A percentile compares a stretch with the other conserved stretches of the same genome.
phyloP scores from a whole-genome alignment of 2,888 invertebrate genomes.

The Agrilus mali region DNA sequence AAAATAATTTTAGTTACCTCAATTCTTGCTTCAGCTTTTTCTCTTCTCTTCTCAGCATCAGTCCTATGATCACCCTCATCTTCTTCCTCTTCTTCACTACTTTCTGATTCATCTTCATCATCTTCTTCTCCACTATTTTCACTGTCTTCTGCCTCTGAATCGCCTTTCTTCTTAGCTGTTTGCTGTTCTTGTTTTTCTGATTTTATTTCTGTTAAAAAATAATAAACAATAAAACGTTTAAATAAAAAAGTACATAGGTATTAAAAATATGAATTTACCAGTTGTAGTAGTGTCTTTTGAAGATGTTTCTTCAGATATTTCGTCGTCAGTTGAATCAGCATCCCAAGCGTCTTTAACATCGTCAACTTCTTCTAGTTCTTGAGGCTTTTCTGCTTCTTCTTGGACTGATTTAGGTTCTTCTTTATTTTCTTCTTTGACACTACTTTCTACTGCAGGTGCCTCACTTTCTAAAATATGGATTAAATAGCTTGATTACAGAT shows the following conservation, averaged over 20 bases:
- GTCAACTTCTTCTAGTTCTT: constrained; percentile 28
- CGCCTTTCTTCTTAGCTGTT: constrained; percentile 16
- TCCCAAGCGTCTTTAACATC: constrained; percentile 80
- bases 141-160: constrained; percentile 25
- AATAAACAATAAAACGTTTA: neutral
- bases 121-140: constrained; percentile 32
- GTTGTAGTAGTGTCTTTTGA: constrained; percentile 7
- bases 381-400: constrained; percentile 21
- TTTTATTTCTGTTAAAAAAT: constrained; percentile 8
- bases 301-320: constrained; percentile 36
- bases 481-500: no score
- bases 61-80: constrained; percentile 56
- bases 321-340: constrained; percentile 54
- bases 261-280: neutral
- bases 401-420: constrained; percentile 24
- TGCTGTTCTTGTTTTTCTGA: constrained; percentile 19
- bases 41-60: constrained; percentile 62
- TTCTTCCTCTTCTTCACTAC: constrained; percentile 43
- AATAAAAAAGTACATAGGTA: no score
- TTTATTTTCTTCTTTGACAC: constrained; percentile 4
- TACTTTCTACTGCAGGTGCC: constrained; percentile 3
- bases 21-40: constrained; percentile 60
- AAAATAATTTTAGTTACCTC: constrained; percentile 33
- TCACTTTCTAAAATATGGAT: constrained; percentile 2
- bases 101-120: constrained; percentile 36